phyloP scores from a whole-genome alignment of 1,140 invertebrate genomes.

The Telenomus remus region DNA sequence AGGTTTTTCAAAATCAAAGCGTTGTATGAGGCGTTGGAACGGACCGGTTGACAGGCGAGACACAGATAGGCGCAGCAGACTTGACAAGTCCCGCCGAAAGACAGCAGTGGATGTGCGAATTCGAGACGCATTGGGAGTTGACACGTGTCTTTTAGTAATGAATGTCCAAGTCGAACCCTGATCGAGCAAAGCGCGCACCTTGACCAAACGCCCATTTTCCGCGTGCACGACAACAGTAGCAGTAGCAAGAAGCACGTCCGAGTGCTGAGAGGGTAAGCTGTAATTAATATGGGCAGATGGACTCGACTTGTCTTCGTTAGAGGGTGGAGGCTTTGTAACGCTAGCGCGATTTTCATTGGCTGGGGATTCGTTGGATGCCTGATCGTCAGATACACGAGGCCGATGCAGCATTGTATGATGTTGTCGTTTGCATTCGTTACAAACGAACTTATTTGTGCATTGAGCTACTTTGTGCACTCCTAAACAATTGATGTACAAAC shows the following conservation, averaged over 20 bases:
- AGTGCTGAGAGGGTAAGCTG: neutral
- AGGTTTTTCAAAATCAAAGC: slow-evolving; percentile 9
- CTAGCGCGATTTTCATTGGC: neutral
- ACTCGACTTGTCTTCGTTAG: neutral
- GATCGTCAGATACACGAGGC: neutral
- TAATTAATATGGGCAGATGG: neutral
- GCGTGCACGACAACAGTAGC: slow-evolving; percentile 1
- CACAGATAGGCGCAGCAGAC: neutral
- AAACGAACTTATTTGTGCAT: neutral
- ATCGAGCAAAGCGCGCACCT: slow-evolving; percentile 7
- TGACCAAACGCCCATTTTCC: neutral
- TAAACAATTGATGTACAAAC: slow-evolving; percentile 8
- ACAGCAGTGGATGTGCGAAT: neutral
- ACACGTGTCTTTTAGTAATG: neutral
- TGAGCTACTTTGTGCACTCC: neutral
- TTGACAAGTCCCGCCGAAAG: neutral
- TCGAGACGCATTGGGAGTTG: neutral
- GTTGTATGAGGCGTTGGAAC: neutral
- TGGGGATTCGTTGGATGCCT: neutral
- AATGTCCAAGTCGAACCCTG: slow-evolving; percentile 17
- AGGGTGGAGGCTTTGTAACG: too few species aligned
- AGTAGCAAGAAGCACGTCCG: slow-evolving; percentile 6
- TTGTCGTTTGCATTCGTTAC: neutral
- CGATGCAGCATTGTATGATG: slow-evolving; percentile 11
- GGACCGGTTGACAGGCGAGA: neutral